Evolutionary conservation across 2,797 vertebrate genomes (phyloP).

Genomic region (Onychomys arenicola): DNA sequence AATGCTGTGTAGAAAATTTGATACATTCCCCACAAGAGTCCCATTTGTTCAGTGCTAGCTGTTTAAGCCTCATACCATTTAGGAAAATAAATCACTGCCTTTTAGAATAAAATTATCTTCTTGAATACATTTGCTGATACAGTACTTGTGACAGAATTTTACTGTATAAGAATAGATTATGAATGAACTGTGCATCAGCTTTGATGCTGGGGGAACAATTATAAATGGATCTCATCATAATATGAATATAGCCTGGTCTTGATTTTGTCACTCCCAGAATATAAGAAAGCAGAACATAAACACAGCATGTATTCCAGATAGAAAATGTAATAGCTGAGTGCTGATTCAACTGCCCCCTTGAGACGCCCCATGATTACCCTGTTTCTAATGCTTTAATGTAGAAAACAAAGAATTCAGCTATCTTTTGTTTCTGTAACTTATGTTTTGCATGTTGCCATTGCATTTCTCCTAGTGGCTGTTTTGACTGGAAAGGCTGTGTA

Average conservation of each 20-base stretch:
- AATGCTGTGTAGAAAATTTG: conserved; percentile 54
- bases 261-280: conserved; percentile 37
- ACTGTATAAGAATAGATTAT: conserved; percentile 68
- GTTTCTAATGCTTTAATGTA: conserved; percentile 55
- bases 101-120: conserved; percentile 67
- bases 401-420: conserved; percentile 60
- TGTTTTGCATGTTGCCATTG: neutral
- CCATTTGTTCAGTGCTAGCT: conserved; percentile 37
- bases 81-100: conserved; percentile 69
- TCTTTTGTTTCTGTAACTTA: conserved; percentile 6
- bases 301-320: conserved; percentile 1
- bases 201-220: conserved; percentile 68
- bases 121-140: conserved; percentile 63
- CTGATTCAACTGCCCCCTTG: conserved; percentile 63
- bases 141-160: conserved; percentile 75
- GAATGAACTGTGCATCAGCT: conserved; percentile 69
- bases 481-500: conserved; percentile 68
- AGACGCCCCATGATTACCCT: conserved; percentile 34
- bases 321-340: conserved; percentile 48
- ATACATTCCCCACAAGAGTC: neutral
- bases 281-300: conserved; percentile 46
- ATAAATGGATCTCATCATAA: conserved; percentile 53
- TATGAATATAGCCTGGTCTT: conserved; percentile 42
- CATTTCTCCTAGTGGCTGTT: conserved; percentile 62
- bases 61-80: conserved; percentile 47